A percentile compares a stretch with the other conserved stretches of the same genome.
Conservation (phyloP, 2,797 vertebrate genomes). For the Acrossocheilus wenchowensis region DNA sequence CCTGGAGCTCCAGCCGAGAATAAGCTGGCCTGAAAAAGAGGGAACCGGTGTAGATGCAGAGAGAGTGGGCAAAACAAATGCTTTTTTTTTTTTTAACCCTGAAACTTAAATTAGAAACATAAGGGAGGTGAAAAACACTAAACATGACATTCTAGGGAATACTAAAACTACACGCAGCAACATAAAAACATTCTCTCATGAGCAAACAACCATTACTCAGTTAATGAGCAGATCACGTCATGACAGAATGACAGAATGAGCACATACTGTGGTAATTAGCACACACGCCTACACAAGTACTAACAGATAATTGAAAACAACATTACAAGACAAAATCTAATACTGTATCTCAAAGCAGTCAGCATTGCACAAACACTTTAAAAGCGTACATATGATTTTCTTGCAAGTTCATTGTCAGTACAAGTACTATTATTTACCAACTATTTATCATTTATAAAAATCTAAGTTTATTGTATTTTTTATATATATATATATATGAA, state of each 20-base stretch:
- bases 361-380: background rate
- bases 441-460: background rate
- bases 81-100: background rate
- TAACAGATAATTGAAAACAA: slow-evolving; percentile 36
- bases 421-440: background rate
- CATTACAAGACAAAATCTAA: slow-evolving; percentile 22
- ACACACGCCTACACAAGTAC: slow-evolving; percentile 14
- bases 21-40: slow-evolving; percentile 10
- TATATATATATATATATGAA: too few species aligned
- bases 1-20: slow-evolving; percentile 34
- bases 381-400: background rate
- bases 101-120: slow-evolving; percentile 37
- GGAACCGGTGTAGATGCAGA: slow-evolving; percentile 22
- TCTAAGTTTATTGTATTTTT: too few species aligned
- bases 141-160: background rate
- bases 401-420: background rate
- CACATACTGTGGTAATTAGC: slow-evolving; percentile 24
- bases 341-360: slow-evolving; percentile 6
- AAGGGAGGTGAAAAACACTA: slow-evolving; percentile 35
- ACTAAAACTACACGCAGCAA: background rate
- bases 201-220: slow-evolving; percentile 15
- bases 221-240: slow-evolving; percentile 26
- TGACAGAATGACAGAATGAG: slow-evolving; percentile 42
- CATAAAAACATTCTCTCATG: slow-evolving; percentile 32
- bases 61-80: slow-evolving; percentile 35